Evolutionary conservation across 2,113 vertebrate species (phyloP), one percentile per base, ranked within the genome.

Genomic region (Ochotona princeps): DNA sequence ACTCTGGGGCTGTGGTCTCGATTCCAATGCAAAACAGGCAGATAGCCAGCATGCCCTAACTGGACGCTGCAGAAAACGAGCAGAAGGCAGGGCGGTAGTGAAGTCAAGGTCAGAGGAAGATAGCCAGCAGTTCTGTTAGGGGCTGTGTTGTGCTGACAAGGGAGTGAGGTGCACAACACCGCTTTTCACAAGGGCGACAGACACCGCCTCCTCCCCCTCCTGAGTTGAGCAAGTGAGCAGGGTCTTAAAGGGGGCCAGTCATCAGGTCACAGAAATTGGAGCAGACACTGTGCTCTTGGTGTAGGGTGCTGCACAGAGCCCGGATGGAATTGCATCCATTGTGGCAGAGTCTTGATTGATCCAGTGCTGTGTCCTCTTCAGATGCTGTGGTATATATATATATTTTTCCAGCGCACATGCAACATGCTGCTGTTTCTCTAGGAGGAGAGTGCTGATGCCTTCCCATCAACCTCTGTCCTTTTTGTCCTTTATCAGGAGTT

Each of bases 41-140:
- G n/a, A 2, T 23, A 4, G 57, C 82, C 26, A 7, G 10, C 57
- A 79, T 66, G 28, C 35, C 25, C 25, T 26, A 0, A 38, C 4
- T 72, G 65, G 74, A 93, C 84, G 57, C 63, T 32, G 3, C 70
- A 61, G 61, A 82, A 51, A 21, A 1, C 0, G 4, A 94, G 67
- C 54, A 90, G 94, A 75, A 57, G 83, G 60, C 9, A 1, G 72
- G 65, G 23, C 38, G 85, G 86, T 61, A 94, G 83, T 70, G 61
- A 86, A 67, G 76, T 49, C 83, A 73, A 82, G 21, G 51, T 85
- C 75, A 75, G 51, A 79, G 90, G 80, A 60, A 89, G 51, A 66
- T 7, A 70, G 83, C 32, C 49, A 70, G 79, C 6, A 3, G 65
- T 65, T 66, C 80, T 86, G 14, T 23, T 10, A 67, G 54, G 86